These are phyloP conservation scores for Garra rufa DNA, from an alignment of 2,113 vertebrate genomes.

Conservation along the genomic window DNA sequence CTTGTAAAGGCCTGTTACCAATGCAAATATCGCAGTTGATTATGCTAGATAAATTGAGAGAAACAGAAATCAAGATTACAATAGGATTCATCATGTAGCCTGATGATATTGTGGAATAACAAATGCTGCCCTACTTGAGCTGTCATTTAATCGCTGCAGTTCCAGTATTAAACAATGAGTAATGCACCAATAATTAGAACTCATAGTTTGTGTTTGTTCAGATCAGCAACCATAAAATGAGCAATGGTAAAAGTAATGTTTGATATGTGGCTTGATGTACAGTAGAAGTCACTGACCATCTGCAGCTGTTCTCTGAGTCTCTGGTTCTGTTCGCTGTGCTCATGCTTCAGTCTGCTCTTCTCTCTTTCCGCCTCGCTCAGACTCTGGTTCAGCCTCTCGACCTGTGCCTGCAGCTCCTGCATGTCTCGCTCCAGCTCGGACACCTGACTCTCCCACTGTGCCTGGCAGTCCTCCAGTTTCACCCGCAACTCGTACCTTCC, in stretches of 20 bases:
- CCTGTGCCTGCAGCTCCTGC: slow-evolving; percentile 69
- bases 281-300: slow-evolving; percentile 67
- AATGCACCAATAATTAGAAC: no score
- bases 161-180: no score
- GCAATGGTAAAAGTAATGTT: background rate
- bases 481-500: slow-evolving; percentile 70
- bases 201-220: background rate
- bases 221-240: background rate
- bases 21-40: no score
- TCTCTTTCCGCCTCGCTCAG: slow-evolving; percentile 68
- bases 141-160: background rate
- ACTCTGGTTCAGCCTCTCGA: slow-evolving; percentile 67
- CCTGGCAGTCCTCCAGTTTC: slow-evolving; percentile 73
- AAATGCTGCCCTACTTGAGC: background rate
- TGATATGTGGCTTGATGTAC: background rate
- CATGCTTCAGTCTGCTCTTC: slow-evolving; percentile 62
- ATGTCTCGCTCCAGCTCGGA: slow-evolving; percentile 75
- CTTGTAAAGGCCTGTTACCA: no score
- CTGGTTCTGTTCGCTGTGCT: slow-evolving; percentile 65
- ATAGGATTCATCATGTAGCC: no score
- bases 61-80: no score
- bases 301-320: slow-evolving; percentile 72
- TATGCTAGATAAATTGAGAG: no score
- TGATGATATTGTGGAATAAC: no score
- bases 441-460: slow-evolving; percentile 78